A percentile compares a stretch with the other conserved stretches of the same genome.
These are phyloP conservation scores for Pseudomyrmex cubaensis DNA, from an alignment of 1,140 invertebrate genomes.

Conservation along the genomic window DNA sequence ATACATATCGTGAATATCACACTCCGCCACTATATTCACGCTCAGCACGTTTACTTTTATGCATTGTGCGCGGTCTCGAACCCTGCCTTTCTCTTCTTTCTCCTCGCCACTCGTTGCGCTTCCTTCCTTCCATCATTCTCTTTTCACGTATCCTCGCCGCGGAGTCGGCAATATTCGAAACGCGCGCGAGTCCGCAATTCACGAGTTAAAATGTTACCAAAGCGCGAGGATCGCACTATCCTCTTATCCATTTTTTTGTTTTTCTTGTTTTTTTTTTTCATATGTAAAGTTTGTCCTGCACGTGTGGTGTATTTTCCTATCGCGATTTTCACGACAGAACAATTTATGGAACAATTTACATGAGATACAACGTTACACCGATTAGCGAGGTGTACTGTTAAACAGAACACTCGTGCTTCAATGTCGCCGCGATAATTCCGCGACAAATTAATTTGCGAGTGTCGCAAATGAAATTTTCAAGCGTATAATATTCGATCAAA, in stretches of 20 bases:
- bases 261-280: background rate
- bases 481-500: background rate
- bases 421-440: background rate
- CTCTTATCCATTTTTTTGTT: background rate
- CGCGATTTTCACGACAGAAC: too few species aligned
- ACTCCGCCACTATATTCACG: background rate
- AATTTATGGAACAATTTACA: background rate
- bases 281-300: background rate
- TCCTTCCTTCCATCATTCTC: conserved; percentile 20
- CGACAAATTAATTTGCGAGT: conserved; percentile 8
- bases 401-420: conserved; percentile 11
- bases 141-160: background rate
- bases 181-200: conserved; percentile 14
- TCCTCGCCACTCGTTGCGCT: background rate
- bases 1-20: conserved; percentile 55
- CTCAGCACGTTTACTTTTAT: conserved; percentile 42
- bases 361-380: background rate
- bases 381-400: background rate
- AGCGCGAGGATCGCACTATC: conserved; percentile 1
- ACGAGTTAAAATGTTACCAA: conserved; percentile 22
- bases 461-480: background rate
- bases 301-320: too few species aligned
- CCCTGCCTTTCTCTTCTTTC: background rate
- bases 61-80: conserved; percentile 44
- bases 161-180: conserved; percentile 33